phyloP scores from a whole-genome alignment of 2,888 invertebrate genomes.

The Cactoblastis cactorum region DNA sequence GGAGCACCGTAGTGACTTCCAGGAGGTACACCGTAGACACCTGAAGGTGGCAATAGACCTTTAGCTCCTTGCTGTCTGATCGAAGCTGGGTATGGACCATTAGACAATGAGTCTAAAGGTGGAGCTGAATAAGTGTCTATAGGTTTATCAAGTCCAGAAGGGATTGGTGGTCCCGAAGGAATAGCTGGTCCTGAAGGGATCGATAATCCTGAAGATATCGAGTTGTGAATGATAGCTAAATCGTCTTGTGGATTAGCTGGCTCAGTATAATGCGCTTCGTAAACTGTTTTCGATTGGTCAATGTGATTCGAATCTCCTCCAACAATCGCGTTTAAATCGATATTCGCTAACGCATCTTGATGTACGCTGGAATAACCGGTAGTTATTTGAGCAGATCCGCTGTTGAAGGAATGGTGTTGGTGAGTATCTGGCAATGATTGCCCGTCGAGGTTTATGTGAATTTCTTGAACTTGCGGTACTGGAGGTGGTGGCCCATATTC shows the following conservation, averaged over 20 bases:
- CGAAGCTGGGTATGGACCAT: conserved; percentile 54
- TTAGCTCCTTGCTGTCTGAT: conserved; percentile 65
- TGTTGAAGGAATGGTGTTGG: conserved; percentile 22
- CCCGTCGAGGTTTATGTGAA: conserved; percentile 49
- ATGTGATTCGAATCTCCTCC: conserved; percentile 71
- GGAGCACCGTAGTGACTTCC: conserved; percentile 72
- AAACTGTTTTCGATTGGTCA: conserved; percentile 71
- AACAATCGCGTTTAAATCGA: conserved; percentile 63
- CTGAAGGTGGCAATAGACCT: conserved; percentile 80
- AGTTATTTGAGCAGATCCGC: conserved; percentile 45
- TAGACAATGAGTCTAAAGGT: conserved; percentile 64
- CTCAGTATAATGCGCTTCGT: conserved; percentile 73
- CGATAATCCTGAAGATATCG: conserved; percentile 17
- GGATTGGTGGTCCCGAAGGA: conserved; percentile 18
- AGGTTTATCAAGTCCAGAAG: conserved; percentile 37
- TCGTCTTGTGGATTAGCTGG: conserved; percentile 42
- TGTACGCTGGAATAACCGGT: conserved; percentile 67
- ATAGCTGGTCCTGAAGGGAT: conserved; percentile 31
- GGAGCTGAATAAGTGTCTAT: conserved; percentile 62
- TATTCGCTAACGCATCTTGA: conserved; percentile 63
- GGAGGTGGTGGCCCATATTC: conserved; percentile 61
- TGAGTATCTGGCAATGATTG: conserved; percentile 34
- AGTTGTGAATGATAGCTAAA: conserved; percentile 36
- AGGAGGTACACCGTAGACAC: conserved; percentile 81
- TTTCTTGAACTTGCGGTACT: conserved; percentile 37